A percentile compares a stretch with the other conserved stretches of the same genome.
phyloP scores from a whole-genome alignment of 2,113 vertebrate genomes.

The Toxotes chatareus region DNA sequence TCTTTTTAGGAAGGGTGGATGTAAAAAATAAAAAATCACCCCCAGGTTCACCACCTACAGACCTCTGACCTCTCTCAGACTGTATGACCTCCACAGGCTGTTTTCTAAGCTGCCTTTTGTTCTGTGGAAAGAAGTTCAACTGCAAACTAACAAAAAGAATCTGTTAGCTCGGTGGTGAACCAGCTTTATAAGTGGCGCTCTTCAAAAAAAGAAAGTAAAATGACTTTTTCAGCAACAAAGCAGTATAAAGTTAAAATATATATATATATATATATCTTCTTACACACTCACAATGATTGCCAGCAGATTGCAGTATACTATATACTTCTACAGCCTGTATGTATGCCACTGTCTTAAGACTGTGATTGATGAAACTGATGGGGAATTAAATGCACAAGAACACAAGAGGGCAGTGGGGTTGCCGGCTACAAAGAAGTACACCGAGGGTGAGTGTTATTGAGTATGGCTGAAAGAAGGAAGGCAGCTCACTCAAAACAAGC shows the following conservation, averaged over 20 bases:
- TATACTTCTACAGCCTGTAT: constrained; percentile 21
- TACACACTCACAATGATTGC: constrained; percentile 4
- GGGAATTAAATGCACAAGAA: constrained; percentile 53
- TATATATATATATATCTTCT: constrained; percentile 1
- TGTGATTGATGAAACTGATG: constrained; percentile 35
- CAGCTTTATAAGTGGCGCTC: constrained; percentile 82
- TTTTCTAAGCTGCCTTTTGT: constrained; percentile 88
- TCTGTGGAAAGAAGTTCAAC: constrained; percentile 87
- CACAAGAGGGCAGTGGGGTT: constrained; percentile 61
- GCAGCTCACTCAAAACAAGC: constrained; percentile 68
- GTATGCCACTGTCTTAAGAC: constrained; percentile 9
- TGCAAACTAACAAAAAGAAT: constrained; percentile 90
- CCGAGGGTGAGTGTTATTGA: constrained; percentile 50
- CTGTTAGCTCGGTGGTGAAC: constrained; percentile 87
- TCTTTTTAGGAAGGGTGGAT: constrained; percentile 19
- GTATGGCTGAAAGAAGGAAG: constrained; percentile 60
- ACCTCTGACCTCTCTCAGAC: constrained; percentile 89
- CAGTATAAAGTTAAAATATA: constrained; percentile 23
- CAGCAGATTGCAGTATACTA: not conserved
- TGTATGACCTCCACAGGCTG: constrained; percentile 91
- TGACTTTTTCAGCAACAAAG: constrained; percentile 29
- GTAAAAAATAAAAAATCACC: constrained; percentile 81
- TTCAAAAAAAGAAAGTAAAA: constrained; percentile 89
- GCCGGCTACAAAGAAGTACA: constrained; percentile 34
- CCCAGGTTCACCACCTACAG: constrained; percentile 86